Conservation (phyloP, 2,888 invertebrate species). For the Tipula unca region DNA sequence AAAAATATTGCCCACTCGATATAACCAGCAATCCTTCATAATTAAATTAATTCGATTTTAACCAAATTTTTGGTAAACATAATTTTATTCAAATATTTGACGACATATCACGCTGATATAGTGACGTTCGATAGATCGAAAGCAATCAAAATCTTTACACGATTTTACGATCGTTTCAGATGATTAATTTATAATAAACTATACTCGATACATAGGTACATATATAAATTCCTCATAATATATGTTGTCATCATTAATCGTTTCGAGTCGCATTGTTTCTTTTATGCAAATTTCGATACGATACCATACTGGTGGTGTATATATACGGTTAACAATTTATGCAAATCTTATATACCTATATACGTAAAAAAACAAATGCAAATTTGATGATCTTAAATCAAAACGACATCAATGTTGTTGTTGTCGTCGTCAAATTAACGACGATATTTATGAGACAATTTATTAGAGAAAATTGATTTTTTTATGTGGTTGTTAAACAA, state of each 20-base stretch:
- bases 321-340: not conserved
- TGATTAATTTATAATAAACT: not conserved
- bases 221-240: not conserved
- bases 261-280: not conserved
- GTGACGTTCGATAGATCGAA: not conserved
- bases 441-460: not conserved
- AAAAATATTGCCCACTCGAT: too few relatives aligned
- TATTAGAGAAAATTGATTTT: not conserved
- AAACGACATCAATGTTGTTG: not conserved
- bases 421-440: not conserved
- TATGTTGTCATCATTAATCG: not conserved
- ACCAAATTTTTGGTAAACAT: not conserved
- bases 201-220: not conserved
- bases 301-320: not conserved
- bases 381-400: constrained; percentile 14
- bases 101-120: not conserved
- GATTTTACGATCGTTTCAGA: not conserved
- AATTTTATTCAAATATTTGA: not conserved
- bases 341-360: not conserved
- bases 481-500: not conserved
- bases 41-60: too few relatives aligned
- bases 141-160: not conserved
- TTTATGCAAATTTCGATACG: not conserved
- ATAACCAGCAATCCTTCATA: too few relatives aligned
- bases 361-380: not conserved